Evolutionary conservation across 37 sponge, comb jelly and placozoan genomes (phyloP).

Genomic region (Ephydatia muelleri): DNA sequence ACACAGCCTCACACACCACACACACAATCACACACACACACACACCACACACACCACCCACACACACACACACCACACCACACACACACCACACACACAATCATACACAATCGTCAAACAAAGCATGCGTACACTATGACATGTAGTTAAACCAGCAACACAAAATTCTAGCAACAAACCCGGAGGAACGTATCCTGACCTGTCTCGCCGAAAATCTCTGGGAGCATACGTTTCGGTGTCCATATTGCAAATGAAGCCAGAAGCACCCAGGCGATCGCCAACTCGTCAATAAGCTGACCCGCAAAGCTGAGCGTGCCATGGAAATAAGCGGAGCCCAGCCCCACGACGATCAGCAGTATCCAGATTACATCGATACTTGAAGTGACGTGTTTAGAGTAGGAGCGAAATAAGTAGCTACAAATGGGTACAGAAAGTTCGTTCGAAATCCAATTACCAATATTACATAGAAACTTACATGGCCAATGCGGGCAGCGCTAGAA

Average conservation of each 20-base stretch:
- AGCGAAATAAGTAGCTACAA: conserved; percentile 16
- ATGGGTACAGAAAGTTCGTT: not conserved
- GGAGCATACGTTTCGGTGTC: conserved; percentile 4
- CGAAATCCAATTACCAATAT: not conserved
- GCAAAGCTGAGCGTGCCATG: conserved; percentile 26
- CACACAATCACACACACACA: too few species aligned
- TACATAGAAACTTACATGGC: conserved; percentile 2
- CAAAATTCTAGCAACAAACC: too few species aligned
- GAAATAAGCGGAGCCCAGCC: conserved; percentile 20
- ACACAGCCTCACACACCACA: too few species aligned
- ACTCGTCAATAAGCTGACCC: conserved; percentile 26
- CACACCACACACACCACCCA: too few species aligned
- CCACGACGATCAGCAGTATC: conserved; percentile 19
- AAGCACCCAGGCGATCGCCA: conserved; percentile 20
- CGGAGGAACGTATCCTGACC: conserved; percentile 4
- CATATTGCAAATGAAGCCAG: conserved; percentile 12
- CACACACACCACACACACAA: too few species aligned
- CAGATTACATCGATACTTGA: conserved; percentile 6
- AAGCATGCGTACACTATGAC: too few species aligned
- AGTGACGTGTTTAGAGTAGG: not conserved
- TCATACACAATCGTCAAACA: too few species aligned
- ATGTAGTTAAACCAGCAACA: too few species aligned
- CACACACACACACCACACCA: too few species aligned
- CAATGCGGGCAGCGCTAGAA: conserved; percentile 3
- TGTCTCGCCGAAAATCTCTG: not conserved